Evolutionary conservation across 2,113 vertebrate species (phyloP).

Genomic region (Ophthalmolycus amberensis): DNA sequence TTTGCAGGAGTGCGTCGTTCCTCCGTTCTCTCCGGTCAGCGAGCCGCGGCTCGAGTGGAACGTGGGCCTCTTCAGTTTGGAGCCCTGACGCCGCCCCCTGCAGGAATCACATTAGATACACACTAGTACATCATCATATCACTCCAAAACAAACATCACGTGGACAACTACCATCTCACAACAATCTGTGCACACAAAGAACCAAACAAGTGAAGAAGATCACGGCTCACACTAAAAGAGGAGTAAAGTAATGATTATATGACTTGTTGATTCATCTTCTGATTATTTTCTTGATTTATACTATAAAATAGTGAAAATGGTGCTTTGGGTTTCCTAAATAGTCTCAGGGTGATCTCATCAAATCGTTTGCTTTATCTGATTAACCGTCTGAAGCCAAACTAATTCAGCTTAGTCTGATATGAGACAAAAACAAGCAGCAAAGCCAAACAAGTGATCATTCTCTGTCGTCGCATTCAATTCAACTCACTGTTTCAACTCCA

Average conservation of each 20-base stretch:
- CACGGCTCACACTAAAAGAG: background rate
- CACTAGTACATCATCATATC: background rate
- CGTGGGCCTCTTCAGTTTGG: slow-evolving; percentile 94
- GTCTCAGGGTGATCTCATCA: background rate
- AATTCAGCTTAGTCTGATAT: background rate
- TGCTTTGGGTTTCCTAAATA: background rate
- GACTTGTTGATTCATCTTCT: background rate
- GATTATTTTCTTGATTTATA: background rate
- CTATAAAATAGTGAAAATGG: background rate
- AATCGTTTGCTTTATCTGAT: no score
- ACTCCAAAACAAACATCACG: background rate
- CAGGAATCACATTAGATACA: slow-evolving; percentile 26
- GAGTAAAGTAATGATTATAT: background rate
- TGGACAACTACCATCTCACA: background rate
- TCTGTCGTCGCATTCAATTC: background rate
- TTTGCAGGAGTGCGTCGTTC: slow-evolving; percentile 88
- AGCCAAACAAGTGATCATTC: background rate
- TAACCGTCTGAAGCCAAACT: background rate
- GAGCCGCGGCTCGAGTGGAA: slow-evolving; percentile 96
- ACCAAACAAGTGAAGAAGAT: slow-evolving; percentile 2
- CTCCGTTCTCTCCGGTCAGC: slow-evolving; percentile 93
- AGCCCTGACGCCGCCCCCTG: slow-evolving; percentile 88
- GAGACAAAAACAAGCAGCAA: background rate
- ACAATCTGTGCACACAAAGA: slow-evolving; percentile 7
- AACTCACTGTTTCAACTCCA: background rate